Base-by-base conservation (phyloP, 2,888 invertebrate genomes). In the Drosophila fulvimacula region DNA sequence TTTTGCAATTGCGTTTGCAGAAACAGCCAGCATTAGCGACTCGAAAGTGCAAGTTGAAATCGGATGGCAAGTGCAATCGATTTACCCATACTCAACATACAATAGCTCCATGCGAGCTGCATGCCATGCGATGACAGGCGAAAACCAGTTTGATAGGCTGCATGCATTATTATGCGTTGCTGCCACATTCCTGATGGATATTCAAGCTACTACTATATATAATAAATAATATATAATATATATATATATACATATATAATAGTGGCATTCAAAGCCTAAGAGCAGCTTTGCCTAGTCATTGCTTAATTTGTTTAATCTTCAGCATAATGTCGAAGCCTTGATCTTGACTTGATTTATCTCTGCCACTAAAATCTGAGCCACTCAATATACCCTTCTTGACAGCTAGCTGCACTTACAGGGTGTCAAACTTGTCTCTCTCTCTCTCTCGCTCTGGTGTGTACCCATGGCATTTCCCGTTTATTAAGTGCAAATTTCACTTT, bases 41-140 rank as follows among this genome's bases (percentile, higher is more conserved):
- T 60, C 58, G 83, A 83, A 83, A 83, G 83, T 88, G 83, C 87
- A 83, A 82, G 83, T 86, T 69, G 69, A 66, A 73, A 71, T 72
- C 70, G 79, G 68, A 71, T 57, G 70, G 83, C 71, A 69, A 86
- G 73, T 74, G 86, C 81, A 86, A 86, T 88, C 78, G 89, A 86
- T 88, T 88, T 80, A 39, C 69, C 38, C 56, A 44, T 55, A 39
- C 58, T 38, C 60, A 55, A 41, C 44, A 46, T 39, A 32, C 21
- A 48, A 44, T 36, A 51, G 27, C 34, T 6, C 42, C 21, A 15
- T 19, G 44, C 30, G 13, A 21, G 38, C 11, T 5, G 27, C 32
- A 49, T 30, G 38, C 36, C 30, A 21, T 13, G 48, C 53, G 44
- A 19, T 64, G 60, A 82, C 77, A 82, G 67, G 81, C 80, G 27